Evolutionary conservation across 2,888 invertebrate species (phyloP).

Genomic region (Melolontha melolontha): DNA sequence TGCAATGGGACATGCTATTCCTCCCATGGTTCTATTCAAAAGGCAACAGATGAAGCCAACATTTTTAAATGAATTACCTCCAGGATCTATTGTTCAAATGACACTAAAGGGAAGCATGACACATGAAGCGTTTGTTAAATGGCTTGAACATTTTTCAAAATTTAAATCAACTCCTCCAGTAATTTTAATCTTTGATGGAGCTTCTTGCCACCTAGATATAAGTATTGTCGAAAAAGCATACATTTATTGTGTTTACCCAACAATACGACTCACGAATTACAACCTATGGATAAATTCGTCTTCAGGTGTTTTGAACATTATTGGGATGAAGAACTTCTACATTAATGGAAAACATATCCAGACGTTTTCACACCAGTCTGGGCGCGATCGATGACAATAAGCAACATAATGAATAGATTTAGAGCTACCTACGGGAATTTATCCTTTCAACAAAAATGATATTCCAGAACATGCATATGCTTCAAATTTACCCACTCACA

Average conservation of each 20-base stretch:
- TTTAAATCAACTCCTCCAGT: neutral
- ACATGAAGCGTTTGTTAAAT: too few relatives aligned
- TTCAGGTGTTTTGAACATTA: slow-evolving; percentile 54
- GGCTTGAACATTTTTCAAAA: slow-evolving; percentile 2
- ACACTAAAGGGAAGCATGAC: too few relatives aligned
- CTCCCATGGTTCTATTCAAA: slow-evolving; percentile 52
- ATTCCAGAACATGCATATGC: slow-evolving; percentile 51
- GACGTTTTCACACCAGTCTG: slow-evolving; percentile 52
- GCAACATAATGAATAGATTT: slow-evolving; percentile 52
- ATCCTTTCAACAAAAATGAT: too few relatives aligned
- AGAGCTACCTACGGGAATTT: slow-evolving; percentile 52
- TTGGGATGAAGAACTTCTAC: slow-evolving; percentile 57
- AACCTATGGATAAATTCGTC: slow-evolving; percentile 55
- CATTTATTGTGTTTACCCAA: too few relatives aligned
- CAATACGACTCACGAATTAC: slow-evolving; percentile 52
- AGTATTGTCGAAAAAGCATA: too few relatives aligned
- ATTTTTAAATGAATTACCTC: too few relatives aligned
- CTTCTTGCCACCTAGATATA: too few relatives aligned
- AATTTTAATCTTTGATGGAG: slow-evolving; percentile 15
- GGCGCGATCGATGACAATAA: slow-evolving; percentile 50
- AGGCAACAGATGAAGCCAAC: slow-evolving; percentile 46
- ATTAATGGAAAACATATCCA: slow-evolving; percentile 52
- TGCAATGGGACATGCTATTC: slow-evolving; percentile 51
- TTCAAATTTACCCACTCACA: slow-evolving; percentile 31
- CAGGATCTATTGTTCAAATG: too few relatives aligned